These are phyloP conservation scores for Clarias batrachus DNA, from an alignment of 2,113 vertebrate genomes.

Conservation along the genomic window DNA sequence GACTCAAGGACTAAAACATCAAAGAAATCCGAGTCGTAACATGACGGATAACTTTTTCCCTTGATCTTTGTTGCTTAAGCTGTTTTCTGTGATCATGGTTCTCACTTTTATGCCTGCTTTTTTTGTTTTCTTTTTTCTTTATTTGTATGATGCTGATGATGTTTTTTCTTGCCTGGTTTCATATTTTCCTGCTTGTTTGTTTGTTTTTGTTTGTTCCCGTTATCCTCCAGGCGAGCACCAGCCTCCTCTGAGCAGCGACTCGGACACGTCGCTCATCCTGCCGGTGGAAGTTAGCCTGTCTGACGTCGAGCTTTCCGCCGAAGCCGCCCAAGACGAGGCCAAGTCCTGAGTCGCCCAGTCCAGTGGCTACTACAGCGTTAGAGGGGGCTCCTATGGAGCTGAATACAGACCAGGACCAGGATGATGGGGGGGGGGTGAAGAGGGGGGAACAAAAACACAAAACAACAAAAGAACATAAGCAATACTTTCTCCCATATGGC, in stretches of 20 bases:
- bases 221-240: constrained; percentile 82
- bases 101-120: not conserved
- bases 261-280: constrained; percentile 85
- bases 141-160: not conserved
- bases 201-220: constrained; percentile 33
- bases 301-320: constrained; percentile 83
- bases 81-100: not conserved
- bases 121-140: not conserved
- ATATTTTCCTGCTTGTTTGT: not conserved
- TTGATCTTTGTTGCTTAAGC: not conserved
- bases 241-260: constrained; percentile 86
- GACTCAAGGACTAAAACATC: not conserved
- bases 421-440: constrained; percentile 38
- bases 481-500: constrained; percentile 58
- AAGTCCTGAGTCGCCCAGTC: constrained; percentile 78
- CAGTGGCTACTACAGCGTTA: constrained; percentile 55
- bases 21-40: not conserved
- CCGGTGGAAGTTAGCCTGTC: constrained; percentile 84
- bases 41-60: not conserved
- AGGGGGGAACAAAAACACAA: constrained; percentile 49
- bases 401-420: constrained; percentile 62
- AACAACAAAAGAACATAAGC: constrained; percentile 54
- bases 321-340: constrained; percentile 81
- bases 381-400: constrained; percentile 47
- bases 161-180: not conserved